phyloP scores from a whole-genome alignment of 2,888 invertebrate species.

The Heteromyza rotundicornis region DNA sequence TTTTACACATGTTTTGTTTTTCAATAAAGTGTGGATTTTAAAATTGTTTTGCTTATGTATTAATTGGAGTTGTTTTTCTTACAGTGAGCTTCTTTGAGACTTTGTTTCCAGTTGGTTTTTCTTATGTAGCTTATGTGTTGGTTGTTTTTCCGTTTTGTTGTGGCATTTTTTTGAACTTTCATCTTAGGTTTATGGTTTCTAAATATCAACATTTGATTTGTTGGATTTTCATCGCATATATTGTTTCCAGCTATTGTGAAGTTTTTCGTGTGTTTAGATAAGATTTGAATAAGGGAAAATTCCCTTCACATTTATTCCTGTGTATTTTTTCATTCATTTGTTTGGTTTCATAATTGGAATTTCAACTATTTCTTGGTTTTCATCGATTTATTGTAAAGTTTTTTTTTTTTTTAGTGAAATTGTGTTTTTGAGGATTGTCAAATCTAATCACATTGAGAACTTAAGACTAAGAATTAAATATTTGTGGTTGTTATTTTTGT shows the following conservation, averaged over 20 bases:
- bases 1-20: too few species aligned
- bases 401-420: conserved; percentile 30
- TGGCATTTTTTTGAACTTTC: background rate
- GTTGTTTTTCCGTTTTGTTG: background rate
- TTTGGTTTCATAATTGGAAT: background rate
- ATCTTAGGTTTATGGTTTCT: background rate
- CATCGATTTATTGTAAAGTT: conserved; percentile 1
- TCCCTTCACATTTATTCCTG: too few species aligned
- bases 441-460: conserved; percentile 62
- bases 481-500: background rate
- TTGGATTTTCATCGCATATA: too few species aligned
- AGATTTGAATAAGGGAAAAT: too few species aligned
- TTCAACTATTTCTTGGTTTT: background rate
- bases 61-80: conserved; percentile 53
- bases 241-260: too few species aligned
- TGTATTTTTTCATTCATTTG: too few species aligned
- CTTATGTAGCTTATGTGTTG: background rate
- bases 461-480: conserved; percentile 21
- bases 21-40: too few species aligned
- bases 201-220: too few species aligned
- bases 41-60: conserved; percentile 26
- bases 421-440: conserved; percentile 59
- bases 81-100: conserved; percentile 41
- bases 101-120: background rate
- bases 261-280: too few species aligned